A percentile compares a stretch with the other conserved stretches of the same genome.
phyloP scores from a whole-genome alignment of 2,113 vertebrate species.

The Myrmecobius fasciatus region DNA sequence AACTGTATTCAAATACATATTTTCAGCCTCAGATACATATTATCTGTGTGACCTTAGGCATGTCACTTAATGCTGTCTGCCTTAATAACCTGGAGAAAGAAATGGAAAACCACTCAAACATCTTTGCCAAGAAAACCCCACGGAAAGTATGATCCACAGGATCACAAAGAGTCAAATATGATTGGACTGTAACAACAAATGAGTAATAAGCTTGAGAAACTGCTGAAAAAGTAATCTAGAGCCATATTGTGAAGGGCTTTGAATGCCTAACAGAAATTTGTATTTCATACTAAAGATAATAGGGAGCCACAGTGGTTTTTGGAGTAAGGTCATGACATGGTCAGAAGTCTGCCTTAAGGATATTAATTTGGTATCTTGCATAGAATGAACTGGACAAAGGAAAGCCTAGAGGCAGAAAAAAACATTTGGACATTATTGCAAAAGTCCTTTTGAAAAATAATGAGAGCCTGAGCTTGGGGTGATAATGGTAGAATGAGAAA shows the following conservation, averaged over 20 bases:
- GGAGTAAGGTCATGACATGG: not conserved
- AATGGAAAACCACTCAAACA: not conserved
- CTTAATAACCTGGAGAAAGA: not conserved
- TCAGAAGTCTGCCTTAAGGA: not conserved
- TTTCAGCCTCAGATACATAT: not conserved
- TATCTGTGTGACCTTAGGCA: not conserved
- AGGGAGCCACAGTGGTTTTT: not conserved
- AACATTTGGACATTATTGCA: not conserved
- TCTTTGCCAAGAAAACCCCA: not conserved
- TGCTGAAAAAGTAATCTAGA: not conserved
- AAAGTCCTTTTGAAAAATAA: not conserved
- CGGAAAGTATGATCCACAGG: not conserved
- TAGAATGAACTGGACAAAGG: not conserved
- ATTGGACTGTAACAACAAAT: not conserved
- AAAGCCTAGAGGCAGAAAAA: not conserved
- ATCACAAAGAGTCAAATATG: not conserved
- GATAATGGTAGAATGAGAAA: not conserved
- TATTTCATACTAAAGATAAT: not conserved
- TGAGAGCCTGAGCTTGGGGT: not conserved
- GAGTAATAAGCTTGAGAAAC: not conserved
- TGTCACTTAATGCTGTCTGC: not conserved
- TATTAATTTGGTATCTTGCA: not conserved
- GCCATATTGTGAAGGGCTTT: not conserved
- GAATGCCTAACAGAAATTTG: not conserved
- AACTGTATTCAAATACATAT: not conserved